Conservation (phyloP, 2,113 vertebrate species). For the Tupaia tana region DNA sequence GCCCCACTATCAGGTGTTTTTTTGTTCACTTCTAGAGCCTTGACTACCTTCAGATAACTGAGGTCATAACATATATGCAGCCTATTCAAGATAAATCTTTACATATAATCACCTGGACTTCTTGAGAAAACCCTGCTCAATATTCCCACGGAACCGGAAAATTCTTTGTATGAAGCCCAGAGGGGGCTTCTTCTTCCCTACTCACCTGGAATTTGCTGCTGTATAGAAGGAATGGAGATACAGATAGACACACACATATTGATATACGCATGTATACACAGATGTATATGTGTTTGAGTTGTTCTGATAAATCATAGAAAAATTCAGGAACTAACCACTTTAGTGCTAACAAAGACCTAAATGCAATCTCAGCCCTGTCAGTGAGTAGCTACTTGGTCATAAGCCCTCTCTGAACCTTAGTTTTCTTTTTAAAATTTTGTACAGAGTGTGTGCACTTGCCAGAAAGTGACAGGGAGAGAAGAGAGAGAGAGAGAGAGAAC, state of each 20-base stretch:
- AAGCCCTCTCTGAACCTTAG: background rate
- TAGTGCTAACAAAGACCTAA: background rate
- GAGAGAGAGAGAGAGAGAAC: no score
- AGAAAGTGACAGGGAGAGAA: no score
- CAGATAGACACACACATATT: background rate
- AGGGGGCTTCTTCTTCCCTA: background rate
- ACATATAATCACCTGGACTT: background rate
- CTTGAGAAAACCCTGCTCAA: background rate
- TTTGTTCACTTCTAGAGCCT: background rate
- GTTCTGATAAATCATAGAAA: background rate
- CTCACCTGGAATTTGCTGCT: background rate
- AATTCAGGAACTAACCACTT: background rate
- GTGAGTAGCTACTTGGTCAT: background rate
- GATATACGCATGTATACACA: no score
- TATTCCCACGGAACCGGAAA: background rate
- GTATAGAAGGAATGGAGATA: background rate
- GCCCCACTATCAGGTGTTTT: no score
- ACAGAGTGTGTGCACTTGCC: no score
- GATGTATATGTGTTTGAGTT: no score
- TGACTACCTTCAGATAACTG: background rate
- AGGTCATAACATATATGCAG: background rate
- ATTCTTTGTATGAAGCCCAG: background rate
- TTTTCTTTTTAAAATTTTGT: background rate
- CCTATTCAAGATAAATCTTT: background rate
- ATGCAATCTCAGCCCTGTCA: background rate